Percentiles rank a stretch among this genome's conserved stretches.
Conservation (phyloP, 1,140 invertebrate genomes). For the Drosophila triauraria region DNA sequence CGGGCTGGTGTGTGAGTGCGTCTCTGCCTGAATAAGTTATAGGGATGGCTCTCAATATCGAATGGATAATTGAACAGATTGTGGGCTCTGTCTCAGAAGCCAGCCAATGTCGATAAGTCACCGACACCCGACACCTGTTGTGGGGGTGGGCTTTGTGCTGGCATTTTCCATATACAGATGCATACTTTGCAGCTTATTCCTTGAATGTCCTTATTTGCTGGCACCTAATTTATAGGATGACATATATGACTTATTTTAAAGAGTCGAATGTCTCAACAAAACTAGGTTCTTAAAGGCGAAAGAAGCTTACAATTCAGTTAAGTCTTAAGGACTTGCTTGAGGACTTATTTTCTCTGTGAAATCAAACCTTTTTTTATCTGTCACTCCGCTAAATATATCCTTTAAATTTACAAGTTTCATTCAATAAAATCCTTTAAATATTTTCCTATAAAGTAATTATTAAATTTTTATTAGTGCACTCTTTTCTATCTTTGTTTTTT, state of each 20-base stretch:
- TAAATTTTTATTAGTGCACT: neutral
- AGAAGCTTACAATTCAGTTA: neutral
- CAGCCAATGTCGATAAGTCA: slow-evolving; percentile 33
- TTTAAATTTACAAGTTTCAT: neutral
- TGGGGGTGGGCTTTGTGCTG: neutral
- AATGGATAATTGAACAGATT: slow-evolving; percentile 43
- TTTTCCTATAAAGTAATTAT: neutral
- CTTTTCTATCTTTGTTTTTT: too few relatives aligned
- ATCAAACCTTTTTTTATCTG: neutral
- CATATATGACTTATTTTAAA: too few relatives aligned
- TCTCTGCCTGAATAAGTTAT: slow-evolving; percentile 31
- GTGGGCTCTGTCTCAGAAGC: slow-evolving; percentile 9
- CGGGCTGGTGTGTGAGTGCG: neutral
- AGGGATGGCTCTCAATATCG: slow-evolving; percentile 8
- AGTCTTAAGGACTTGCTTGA: neutral
- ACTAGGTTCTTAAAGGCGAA: neutral
- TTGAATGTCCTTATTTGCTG: neutral
- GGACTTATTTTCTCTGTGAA: neutral
- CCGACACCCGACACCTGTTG: slow-evolving; percentile 39
- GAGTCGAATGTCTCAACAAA: too few relatives aligned
- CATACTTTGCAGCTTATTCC: neutral
- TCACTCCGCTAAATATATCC: neutral
- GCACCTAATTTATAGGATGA: neutral
- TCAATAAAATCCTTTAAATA: too few relatives aligned
- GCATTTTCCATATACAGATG: slow-evolving; percentile 8